Evolutionary conservation across 1,140 invertebrate genomes (phyloP).

Genomic region (Bombus vancouverensis): DNA sequence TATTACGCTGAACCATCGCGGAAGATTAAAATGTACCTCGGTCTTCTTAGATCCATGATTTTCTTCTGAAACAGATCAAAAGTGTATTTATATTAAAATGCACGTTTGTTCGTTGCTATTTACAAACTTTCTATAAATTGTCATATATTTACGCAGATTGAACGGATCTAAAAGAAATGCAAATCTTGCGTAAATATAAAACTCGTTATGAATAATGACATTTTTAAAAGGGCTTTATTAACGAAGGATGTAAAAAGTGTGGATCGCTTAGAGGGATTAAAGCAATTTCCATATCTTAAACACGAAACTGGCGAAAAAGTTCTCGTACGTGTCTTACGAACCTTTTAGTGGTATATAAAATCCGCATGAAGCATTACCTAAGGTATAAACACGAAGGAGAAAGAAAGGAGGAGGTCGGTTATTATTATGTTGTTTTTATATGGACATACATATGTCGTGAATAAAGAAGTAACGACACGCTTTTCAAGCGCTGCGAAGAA

Average conservation of each 20-base stretch:
- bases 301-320: background rate
- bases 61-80: background rate
- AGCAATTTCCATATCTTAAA: conserved; percentile 23
- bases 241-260: background rate
- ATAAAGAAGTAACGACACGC: background rate
- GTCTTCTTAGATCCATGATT: background rate
- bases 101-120: too few species aligned
- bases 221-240: background rate
- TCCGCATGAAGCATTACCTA: background rate
- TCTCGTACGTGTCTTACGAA: conserved; percentile 18
- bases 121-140: background rate
- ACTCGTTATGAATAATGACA: background rate
- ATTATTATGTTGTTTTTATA: background rate
- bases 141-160: too few species aligned
- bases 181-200: background rate
- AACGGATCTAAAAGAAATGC: background rate
- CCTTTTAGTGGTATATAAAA: conserved; percentile 34
- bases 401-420: background rate
- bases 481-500: background rate
- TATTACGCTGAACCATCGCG: too few species aligned
- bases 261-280: background rate
- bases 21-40: background rate
- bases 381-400: background rate
- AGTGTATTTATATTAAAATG: background rate
- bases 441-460: too few species aligned